Base-by-base conservation (phyloP, 2,113 vertebrate species). In the Dermatemys mawii region DNA sequence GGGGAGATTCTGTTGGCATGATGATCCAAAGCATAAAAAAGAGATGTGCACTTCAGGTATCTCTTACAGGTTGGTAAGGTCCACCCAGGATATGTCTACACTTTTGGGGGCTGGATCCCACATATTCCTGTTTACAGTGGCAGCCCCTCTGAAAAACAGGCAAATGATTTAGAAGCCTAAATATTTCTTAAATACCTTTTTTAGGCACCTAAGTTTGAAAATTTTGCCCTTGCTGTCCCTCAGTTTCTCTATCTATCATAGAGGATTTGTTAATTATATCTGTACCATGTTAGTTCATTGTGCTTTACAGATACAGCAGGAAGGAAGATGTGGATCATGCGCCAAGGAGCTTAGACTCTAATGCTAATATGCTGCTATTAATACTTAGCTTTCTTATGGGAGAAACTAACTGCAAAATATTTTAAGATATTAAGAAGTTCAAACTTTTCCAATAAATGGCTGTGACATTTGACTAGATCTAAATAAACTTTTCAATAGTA, bases 401-500 rank as follows among this genome's bases (percentile, higher is more conserved):
- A 49, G 89, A 86, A 2, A 0, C 88, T 67, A 91, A 32, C 82
- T 81, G 16, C 88, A 50, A 85, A 50, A 75, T 90, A 85, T 94
- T 97, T 92, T 95, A 92, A 67, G 63, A 19, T 67, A n/a, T 67
- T 38, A 70, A 94, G 83, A 86, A 86, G 81, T 12, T 76, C 41
- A 92, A 44, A 79, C 29, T 79, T 94, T 95, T 91, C 83, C 81
- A 81, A 91, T 79, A 93, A 97, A 83, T 46, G 0, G 63, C 93
- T 95, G 73, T 91, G 90, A 94, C 90, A 93, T 92, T 82, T 92
- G 83, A 92, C 91, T 38, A 70, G 17, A 70, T 96, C 76, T 46
- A 51, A 94, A 81, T 55, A 27, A 67, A 79, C 92, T 95, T 70
- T 70, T 92, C 81, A 92, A 4, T 76, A 78, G 78, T 46, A 32